Evolutionary conservation across 2,797 vertebrate genomes (phyloP), one percentile per base, ranked within the genome.

Genomic region (Anguilla pacifica): DNA sequence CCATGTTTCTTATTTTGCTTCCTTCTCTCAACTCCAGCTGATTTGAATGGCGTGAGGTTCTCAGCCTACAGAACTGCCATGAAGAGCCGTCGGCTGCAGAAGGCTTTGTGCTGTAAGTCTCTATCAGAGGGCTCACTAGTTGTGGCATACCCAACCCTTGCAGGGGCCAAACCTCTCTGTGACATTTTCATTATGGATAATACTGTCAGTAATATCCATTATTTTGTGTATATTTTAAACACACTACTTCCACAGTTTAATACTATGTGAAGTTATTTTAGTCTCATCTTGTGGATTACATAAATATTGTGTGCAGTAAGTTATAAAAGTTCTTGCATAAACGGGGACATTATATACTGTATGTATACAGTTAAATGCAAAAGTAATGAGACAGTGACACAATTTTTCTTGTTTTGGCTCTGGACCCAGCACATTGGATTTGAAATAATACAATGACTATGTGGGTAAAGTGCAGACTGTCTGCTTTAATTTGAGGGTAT

Each of bases 11-110:
- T 74, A 13, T 90, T n/a, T n/a, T 88, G 89, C 46, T 91, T 55
- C 86, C 89, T 28, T 93, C 67, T 92, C 51, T 19, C 64, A 0
- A 94, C 55, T 95, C 86, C 92, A 97, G 97, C 95, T 89, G 97
- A 97, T 90, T 91, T 97, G 93, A 97, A 96, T 91, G 97, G 96
- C 0, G 96, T 97, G 6, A 96, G 97, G 84, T 97, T 97, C 93
- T 97, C 97, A 19, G 97, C 97, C 86, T 97, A 97, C 92, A 97
- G 97, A 49, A 97, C 96, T 0, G 97, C 96, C 11, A 97, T 97
- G 95, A 97, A 97, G 92, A 97, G 97, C 89, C 96, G 97, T 49
- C 93, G 95, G 77, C 93, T 97, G 46, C 97, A 97, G 90, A 97
- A 97, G 86, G 94, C 96, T 0, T 91, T 97, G 0, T 96, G 96